Evolutionary conservation across 2,888 invertebrate genomes (phyloP), one percentile per base, ranked within the genome.

Genomic region (Agrochola macilenta): DNA sequence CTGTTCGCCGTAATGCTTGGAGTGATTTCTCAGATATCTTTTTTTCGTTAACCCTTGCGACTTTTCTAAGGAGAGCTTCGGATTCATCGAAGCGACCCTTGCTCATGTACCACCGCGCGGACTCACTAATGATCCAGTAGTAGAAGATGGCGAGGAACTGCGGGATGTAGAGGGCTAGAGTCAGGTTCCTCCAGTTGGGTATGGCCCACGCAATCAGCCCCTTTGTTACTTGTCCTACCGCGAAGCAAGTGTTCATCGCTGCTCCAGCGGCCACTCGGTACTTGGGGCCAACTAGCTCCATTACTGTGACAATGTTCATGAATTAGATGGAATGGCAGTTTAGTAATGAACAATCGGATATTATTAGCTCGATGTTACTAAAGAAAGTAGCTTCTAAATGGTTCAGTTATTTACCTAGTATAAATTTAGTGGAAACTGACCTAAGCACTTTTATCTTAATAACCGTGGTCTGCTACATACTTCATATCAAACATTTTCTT

Each of bases 101-200:
- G 74, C 97, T 97, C 84, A 98, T 94, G 69, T 98, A 97, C 98
- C 98, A 98, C 76, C 98, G 96, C 1, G 98, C 96, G 5, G 98
- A 98, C 92, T 98, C 98, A 0, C 97, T 97, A 76, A 98, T 94
- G 17, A 98, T 89, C 97, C 98, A 98, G 84, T 97, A 97, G 89
- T 98, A 98, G 14, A 96, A 92, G 46, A 98, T 90, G 57, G 98
- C 97, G 0, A 98, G 89, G 17, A 98, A 92, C 20, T 97, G 97
- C 0, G 98, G 98, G 0, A 97, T 92, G 89, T 98, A 98, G 26
- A 98, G 94, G 3, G 97, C 95, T 30, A 98, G 95, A 11, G 98
- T 97, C 4, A 98, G 93, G 52, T 94, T 91, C 87, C 97, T 97
- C 98, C 98, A 98, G 89, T 98, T 96, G 60, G 97, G 97, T 0